A percentile compares a stretch with the other conserved stretches of the same genome.
phyloP scores from a whole-genome alignment of 2,113 vertebrate genomes.

The crab-eating macaque (Macaca fascicularis) region T2T-MFA8v1.1 NC_088389.1:81476001-81476500 shows the following conservation, averaged over 20 bases:
- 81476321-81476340: neutral
- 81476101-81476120: neutral
- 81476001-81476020: neutral
- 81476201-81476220: neutral
- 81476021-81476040: neutral
- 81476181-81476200: neutral
- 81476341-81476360: neutral
- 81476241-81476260: neutral
- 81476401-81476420: neutral
- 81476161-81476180: neutral
- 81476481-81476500: neutral
- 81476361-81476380: neutral
- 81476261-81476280: neutral
- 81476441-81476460: neutral
- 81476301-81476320: neutral
- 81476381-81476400: neutral
- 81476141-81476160: neutral
- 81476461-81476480: neutral
- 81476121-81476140: neutral
- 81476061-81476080: neutral
- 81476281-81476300: neutral
- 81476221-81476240: neutral
- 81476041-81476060: neutral
- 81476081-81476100: neutral
- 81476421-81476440: neutral